Evolutionary conservation across 1,140 invertebrate species (phyloP).

Genomic region (Drosophila ironensis): DNA sequence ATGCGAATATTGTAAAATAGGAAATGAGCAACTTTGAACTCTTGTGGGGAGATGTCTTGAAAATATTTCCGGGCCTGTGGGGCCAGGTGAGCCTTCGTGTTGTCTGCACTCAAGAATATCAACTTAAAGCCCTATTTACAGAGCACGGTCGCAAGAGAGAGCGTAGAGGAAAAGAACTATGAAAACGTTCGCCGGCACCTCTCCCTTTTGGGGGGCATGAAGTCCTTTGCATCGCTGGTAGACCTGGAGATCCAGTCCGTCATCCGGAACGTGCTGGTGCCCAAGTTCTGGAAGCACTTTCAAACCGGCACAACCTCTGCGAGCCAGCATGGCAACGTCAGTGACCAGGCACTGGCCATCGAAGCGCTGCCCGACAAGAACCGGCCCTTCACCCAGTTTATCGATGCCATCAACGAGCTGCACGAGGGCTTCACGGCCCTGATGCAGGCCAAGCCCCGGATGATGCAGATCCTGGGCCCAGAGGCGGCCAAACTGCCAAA

Average conservation of each 20-base stretch:
- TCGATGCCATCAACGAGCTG: constrained; percentile 55
- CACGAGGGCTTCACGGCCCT: constrained; percentile 38
- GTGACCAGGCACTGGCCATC: constrained; percentile 23
- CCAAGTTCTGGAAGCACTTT: constrained; percentile 73
- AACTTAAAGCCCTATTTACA: not conserved
- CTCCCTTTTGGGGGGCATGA: constrained; percentile 29
- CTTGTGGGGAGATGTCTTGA: constrained; percentile 49
- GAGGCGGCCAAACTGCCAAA: not conserved
- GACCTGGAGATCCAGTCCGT: constrained; percentile 56
- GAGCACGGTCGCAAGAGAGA: constrained; percentile 5
- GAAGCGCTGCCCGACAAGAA: constrained; percentile 42
- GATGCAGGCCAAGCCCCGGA: constrained; percentile 26
- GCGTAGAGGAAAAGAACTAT: constrained; percentile 31
- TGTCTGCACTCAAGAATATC: not conserved
- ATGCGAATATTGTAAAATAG: not conserved
- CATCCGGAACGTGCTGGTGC: constrained; percentile 58
- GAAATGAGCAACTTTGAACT: constrained; percentile 49
- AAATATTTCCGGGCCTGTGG: constrained; percentile 61
- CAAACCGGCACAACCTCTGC: constrained; percentile 2
- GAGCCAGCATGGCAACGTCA: constrained; percentile 2
- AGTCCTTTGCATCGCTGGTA: constrained; percentile 44
- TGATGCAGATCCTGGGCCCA: constrained; percentile 17
- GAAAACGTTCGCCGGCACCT: constrained; percentile 54
- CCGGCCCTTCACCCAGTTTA: constrained; percentile 48
- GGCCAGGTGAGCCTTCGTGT: constrained; percentile 35